Conservation (phyloP, 2,797 vertebrate species). For the Prionace glauca region DNA sequence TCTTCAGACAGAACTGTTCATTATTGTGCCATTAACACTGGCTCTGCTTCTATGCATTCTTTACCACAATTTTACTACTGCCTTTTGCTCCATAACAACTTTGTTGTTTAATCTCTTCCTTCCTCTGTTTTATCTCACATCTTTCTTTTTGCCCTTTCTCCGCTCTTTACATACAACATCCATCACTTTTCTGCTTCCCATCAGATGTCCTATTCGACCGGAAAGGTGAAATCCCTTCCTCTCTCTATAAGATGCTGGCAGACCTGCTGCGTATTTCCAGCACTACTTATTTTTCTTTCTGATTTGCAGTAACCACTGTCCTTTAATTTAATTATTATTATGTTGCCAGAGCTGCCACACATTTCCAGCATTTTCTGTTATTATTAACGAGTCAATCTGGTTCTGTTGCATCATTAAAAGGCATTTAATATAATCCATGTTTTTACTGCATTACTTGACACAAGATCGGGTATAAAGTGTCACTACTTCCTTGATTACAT, state of each 20-base stretch:
- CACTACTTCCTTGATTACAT: conserved; percentile 8
- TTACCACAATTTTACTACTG: not conserved
- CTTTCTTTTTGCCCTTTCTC: not conserved
- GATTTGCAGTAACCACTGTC: not conserved
- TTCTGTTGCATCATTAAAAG: not conserved
- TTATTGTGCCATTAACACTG: not conserved
- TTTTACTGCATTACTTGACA: not conserved
- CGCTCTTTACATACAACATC: not conserved
- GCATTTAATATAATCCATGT: conserved; percentile 21
- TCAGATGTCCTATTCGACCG: not conserved
- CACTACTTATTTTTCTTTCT: not conserved
- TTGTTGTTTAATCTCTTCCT: not conserved
- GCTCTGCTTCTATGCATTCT: not conserved
- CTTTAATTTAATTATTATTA: not conserved
- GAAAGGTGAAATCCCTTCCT: not conserved
- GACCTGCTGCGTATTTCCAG: not conserved
- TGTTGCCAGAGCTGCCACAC: not conserved
- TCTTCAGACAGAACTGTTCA: not conserved
- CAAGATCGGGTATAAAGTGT: not conserved
- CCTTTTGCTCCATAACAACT: not conserved
- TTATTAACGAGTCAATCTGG: not conserved
- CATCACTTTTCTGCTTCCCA: not conserved
- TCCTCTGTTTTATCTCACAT: not conserved
- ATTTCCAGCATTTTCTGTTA: not conserved
- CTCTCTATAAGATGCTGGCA: not conserved